Evolutionary conservation across 2,113 vertebrate species (phyloP).

Genomic region (Thryonomys swinderianus): DNA sequence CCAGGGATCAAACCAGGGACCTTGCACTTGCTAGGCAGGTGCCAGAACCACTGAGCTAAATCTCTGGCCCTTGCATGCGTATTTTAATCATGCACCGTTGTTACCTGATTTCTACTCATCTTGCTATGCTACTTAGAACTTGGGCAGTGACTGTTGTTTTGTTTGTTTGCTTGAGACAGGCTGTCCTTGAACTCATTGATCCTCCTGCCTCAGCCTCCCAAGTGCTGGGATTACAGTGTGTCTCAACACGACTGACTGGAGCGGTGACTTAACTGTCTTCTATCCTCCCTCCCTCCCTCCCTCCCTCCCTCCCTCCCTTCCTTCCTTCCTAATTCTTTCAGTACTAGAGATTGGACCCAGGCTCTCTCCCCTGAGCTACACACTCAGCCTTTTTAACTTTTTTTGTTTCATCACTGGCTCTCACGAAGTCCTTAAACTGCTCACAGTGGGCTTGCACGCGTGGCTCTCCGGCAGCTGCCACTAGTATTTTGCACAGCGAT

Average conservation of each 20-base stretch:
- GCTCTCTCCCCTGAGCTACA: neutral
- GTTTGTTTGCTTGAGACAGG: no score
- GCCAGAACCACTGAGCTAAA: no score
- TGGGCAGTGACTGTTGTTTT: neutral
- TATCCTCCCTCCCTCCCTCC: no score
- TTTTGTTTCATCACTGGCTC: neutral
- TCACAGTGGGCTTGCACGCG: neutral
- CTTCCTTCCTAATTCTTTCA: no score
- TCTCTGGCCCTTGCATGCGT: no score
- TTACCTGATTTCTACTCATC: neutral
- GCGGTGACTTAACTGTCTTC: neutral
- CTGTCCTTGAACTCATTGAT: neutral
- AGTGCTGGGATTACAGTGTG: neutral
- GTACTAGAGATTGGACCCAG: neutral
- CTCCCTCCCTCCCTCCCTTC: no score
- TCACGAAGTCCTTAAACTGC: neutral
- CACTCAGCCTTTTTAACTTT: neutral
- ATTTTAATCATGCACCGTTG: neutral
- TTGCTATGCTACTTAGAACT: neutral
- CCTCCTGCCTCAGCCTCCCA: neutral
- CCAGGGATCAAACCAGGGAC: no score
- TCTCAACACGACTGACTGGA: neutral
- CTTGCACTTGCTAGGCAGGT: no score
- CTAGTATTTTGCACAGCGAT: neutral
- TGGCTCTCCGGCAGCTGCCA: accelerated